Conservation (phyloP, 1,140 invertebrate genomes). For the Cryptotermes secundus region DNA sequence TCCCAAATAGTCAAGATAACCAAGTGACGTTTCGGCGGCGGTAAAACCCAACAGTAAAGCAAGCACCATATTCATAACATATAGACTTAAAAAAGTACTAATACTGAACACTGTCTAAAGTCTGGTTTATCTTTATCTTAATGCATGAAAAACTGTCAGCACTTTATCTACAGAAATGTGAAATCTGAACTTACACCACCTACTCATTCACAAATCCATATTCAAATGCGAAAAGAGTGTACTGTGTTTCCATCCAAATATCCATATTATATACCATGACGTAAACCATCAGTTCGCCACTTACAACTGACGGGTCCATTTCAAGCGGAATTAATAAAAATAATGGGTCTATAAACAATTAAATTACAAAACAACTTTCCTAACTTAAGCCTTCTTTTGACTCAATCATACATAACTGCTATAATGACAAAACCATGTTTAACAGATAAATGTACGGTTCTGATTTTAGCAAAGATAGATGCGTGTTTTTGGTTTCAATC, state of each 20-base stretch:
- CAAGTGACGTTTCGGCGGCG: not conserved
- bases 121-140: conserved; percentile 29
- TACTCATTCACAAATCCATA: not conserved
- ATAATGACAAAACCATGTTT: conserved; percentile 17
- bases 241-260: not conserved
- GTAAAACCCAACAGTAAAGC: not conserved
- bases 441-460: not conserved
- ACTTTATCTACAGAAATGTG: conserved; percentile 11
- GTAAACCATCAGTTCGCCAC: not conserved
- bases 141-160: not conserved
- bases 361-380: not conserved
- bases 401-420: not conserved
- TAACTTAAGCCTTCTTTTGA: not conserved
- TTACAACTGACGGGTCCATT: not conserved
- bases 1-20: not conserved
- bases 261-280: not conserved
- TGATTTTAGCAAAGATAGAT: not conserved
- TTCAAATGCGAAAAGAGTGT: not conserved
- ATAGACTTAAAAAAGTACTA: not conserved
- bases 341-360: conserved; percentile 6
- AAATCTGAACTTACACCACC: conserved; percentile 9
- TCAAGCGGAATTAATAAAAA: not conserved
- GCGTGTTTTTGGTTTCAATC: not conserved
- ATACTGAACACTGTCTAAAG: not conserved
- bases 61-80: not conserved